phyloP scores from a whole-genome alignment of 2,797 vertebrate species.

The Mormyrops attenuatus region DNA sequence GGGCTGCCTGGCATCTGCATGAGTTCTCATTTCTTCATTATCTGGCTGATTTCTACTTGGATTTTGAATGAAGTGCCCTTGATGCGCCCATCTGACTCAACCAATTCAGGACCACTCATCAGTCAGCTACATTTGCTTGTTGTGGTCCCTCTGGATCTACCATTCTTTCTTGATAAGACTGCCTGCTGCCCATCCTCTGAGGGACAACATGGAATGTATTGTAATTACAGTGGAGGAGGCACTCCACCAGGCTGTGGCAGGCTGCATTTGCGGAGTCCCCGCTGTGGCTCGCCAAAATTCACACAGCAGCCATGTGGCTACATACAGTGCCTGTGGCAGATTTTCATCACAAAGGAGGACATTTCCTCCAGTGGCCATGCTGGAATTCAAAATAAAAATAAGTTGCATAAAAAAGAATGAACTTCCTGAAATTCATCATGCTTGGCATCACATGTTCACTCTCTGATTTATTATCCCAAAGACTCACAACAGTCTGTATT shows the following conservation, averaged over 20 bases:
- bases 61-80: not conserved
- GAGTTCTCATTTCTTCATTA: constrained; percentile 6
- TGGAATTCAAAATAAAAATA: not conserved
- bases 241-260: not conserved
- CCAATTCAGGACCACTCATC: not conserved
- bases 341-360: not conserved
- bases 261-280: not conserved
- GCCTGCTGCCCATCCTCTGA: not conserved
- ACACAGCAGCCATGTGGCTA: not conserved
- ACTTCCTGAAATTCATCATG: not conserved
- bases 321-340: not conserved
- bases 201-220: constrained; percentile 1
- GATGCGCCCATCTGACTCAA: not conserved
- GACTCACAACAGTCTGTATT: constrained; percentile 27
- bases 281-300: not conserved
- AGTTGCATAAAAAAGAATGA: not conserved
- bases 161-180: not conserved
- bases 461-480: not conserved
- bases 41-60: not conserved
- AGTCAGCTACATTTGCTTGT: not conserved
- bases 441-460: not conserved
- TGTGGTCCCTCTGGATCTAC: not conserved
- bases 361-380: not conserved
- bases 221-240: not conserved
- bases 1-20: not conserved